Base-by-base conservation (phyloP, 2,888 invertebrate species). In the Lochmaea crataegi region DNA sequence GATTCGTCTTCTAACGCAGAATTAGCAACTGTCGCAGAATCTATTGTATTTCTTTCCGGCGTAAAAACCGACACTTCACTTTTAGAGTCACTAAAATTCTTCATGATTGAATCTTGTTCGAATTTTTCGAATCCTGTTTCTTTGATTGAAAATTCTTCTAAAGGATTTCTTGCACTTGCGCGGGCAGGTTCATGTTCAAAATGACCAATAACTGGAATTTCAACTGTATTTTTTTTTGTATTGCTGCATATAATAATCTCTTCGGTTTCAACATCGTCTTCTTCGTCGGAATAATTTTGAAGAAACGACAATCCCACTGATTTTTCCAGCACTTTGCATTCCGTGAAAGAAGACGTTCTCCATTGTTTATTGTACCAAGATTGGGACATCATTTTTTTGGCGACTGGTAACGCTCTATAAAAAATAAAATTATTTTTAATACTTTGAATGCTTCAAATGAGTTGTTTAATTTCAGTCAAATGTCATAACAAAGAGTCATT, bases 221-320 rank as follows among this genome's bases (percentile, higher is more conserved):
- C 65, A 56, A 18, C 63, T n/a, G 51, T 65, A 68, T 53, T 53
- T 22, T 72, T 77, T 65, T 67, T 76, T 16, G 70, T 53, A 57
- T 71, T 75, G 63, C 76, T 76, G 63, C 73, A 73, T 57, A 75
- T 73, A n/a, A 79, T 53, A 58, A 76, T 71, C 71, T 76, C 75
- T 65, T 79, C 77, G 60, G 78, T 75, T 61, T 82, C 80, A 58
- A 81, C 80, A 65, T 82, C 81, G 56, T 84, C 82, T 42, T 85
- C 84, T 68, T 83, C 84, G 60, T 85, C 85, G 0, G 84, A 83
- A 75, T 86, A 86, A 66, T 68, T 83, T 78, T 85, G 85, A 63
- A 86, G 82, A 70, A 86, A 84, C 2, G 85, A 84, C 45, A 86
- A 78, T 14, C 86, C 85, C 9, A 85, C 80, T 0, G 86, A 85